phyloP scores from a whole-genome alignment of 2,888 invertebrate species.

The Psococerastis gibbosa region DNA sequence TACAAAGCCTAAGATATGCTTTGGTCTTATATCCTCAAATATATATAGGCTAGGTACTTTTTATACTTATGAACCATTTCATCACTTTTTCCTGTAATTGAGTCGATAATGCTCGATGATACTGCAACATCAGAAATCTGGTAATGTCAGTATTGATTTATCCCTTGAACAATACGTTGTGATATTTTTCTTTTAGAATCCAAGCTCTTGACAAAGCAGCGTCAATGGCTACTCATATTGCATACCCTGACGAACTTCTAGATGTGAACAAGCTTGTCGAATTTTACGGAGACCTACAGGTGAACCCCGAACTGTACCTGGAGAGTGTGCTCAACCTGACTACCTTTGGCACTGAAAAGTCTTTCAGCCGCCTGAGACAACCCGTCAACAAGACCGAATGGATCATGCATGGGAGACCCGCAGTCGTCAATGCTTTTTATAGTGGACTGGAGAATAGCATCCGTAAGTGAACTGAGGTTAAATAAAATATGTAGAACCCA shows the following conservation, averaged over 20 bases:
- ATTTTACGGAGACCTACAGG: constrained; percentile 58
- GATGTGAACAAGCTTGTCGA: constrained; percentile 60
- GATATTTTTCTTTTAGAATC: constrained; percentile 23
- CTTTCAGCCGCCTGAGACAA: constrained; percentile 55
- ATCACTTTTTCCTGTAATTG: too few species aligned
- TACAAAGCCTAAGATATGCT: too few species aligned
- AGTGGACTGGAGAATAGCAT: constrained; percentile 73
- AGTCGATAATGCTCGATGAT: too few species aligned
- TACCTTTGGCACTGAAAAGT: constrained; percentile 58
- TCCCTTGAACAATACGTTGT: not conserved
- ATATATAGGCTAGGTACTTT: too few species aligned
- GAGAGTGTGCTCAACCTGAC: constrained; percentile 59
- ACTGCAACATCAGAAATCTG: too few species aligned
- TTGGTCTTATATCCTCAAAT: too few species aligned
- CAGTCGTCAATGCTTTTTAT: constrained; percentile 73
- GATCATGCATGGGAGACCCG: constrained; percentile 66
- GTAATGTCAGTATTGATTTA: not conserved
- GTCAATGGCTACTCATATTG: constrained; percentile 75
- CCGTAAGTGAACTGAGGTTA: constrained; percentile 44
- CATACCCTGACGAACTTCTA: constrained; percentile 77
- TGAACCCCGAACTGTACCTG: constrained; percentile 49
- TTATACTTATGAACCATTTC: too few species aligned
- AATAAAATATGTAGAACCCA: too few species aligned
- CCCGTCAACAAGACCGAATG: constrained; percentile 73
- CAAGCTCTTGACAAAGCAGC: constrained; percentile 62